Conservation (phyloP, 2,113 vertebrate species). For the Chrysemys picta region DNA sequence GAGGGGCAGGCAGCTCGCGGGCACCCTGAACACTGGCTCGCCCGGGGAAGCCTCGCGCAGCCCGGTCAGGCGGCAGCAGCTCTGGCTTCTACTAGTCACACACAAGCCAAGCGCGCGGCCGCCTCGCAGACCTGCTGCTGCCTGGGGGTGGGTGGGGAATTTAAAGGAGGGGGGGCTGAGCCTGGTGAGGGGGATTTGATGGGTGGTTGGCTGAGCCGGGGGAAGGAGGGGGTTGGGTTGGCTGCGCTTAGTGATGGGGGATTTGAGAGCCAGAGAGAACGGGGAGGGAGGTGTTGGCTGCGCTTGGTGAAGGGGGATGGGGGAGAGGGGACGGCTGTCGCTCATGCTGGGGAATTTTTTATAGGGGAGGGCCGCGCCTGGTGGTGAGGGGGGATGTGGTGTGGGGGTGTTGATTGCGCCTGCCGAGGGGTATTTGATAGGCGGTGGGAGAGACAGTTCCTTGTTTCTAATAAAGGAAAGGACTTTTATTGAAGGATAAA, state of each 20-base stretch:
- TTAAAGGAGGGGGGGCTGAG: not conserved
- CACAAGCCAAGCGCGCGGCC: not conserved
- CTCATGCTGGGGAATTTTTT: constrained; percentile 19
- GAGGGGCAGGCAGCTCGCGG: constrained; percentile 19
- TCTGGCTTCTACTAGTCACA: not conserved
- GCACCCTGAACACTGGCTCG: constrained; percentile 42
- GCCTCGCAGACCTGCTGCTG: constrained; percentile 55
- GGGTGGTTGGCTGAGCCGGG: constrained; percentile 65
- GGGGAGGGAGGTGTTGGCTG: constrained; percentile 14
- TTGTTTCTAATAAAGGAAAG: constrained; percentile 66
- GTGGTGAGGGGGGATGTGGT: not conserved
- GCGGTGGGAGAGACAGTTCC: constrained; percentile 31
- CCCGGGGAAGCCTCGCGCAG: constrained; percentile 38
- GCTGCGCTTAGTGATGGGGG: constrained; percentile 46
- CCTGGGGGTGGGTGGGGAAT: not conserved
- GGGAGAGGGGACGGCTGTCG: constrained; percentile 14
- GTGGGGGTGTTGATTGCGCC: not conserved
- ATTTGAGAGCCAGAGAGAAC: not conserved
- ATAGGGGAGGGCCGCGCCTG: constrained; percentile 13
- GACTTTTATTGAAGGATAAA: constrained; percentile 57
- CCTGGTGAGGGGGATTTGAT: constrained; percentile 65
- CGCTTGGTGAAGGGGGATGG: not conserved
- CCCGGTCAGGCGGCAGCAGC: constrained; percentile 12
- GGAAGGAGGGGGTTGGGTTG: not conserved
- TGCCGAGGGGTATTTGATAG: not conserved